Evolutionary conservation across 2,888 invertebrate genomes (phyloP), one percentile per base, ranked within the genome.

Genomic region (Macaria liturata): DNA sequence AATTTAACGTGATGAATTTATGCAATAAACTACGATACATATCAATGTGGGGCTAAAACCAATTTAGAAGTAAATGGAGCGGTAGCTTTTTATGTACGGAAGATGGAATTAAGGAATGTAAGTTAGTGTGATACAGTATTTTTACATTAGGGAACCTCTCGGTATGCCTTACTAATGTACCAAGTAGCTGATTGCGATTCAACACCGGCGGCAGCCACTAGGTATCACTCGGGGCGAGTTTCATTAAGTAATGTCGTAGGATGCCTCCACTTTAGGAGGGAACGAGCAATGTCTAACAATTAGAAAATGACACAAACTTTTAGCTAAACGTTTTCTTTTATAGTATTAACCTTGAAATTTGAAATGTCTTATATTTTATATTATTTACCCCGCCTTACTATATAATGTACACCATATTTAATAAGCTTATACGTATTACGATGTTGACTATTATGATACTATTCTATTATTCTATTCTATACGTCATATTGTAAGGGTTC

Each of bases 1-100:
- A 78, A 77, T 72, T 75, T 57, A 65, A 86, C 72, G 83, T 87
- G 78, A 85, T 85, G 85, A 86, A 88, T 86, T 84, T 87, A 83
- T 85, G 86, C 83, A 86, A 84, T 85, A 86, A 86, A 84, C 76
- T 85, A 88, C 89, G 89, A 91, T 88, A 91, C 91, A 91, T 91
- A 91, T 91, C 91, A 91, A 90, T 79, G 80, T 88, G 83, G 84
- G 85, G 89, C 90, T 91, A 77, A 57, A 78, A 78, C 79, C 81
- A 78, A 76, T 37, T 67, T 72, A 75, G 72, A 74, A 76, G 75
- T 80, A 83, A 78, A 70, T 79, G 87, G 86, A 85, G 85, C 83
- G 88, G 85, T 80, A 84, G 88, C 83, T 88, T 88, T 82, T 79
- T 87, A 86, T 80, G 80, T 67, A 56, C 55, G 59, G 55, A 74